Base-by-base conservation (phyloP, 2,888 invertebrate species). In the Pristionchus mayeri region DNA sequence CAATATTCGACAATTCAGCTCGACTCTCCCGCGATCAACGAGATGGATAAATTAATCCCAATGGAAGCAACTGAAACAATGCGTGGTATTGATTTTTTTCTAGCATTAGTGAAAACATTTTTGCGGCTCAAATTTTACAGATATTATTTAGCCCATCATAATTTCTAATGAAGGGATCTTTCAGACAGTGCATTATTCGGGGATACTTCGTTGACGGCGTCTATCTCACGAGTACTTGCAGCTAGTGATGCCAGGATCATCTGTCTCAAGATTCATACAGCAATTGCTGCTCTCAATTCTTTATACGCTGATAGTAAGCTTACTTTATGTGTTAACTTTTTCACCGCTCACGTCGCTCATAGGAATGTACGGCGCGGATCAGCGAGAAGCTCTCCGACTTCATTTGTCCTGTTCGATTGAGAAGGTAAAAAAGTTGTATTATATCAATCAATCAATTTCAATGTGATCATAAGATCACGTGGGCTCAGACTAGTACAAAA, bases 351-450 rank as follows among this genome's bases (percentile, higher is more conserved):
- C n/a, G n/a, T n/a, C n/a, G n/a, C n/a, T n/a, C n/a, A n/a, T n/a
- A 71, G 71, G 24, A 40, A 40, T 71, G 71, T 71, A 71, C 71
- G 71, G 37, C 27, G 37, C 71, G 21, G 71, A 71, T n/a, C 71
- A 71, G 13, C 71, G 71, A 44, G 71, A 71, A 2, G 71, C 37
- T 9, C 71, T 71, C 3, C 71, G 71, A 44, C 40, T 71, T 1
- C 71, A 71, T 44, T 40, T 71, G n/a, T 7, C 11, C n/a, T 16
- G 16, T 71, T 44, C 24, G 44, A 44, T 71, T n/a, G 71, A 71
- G 40, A 71, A 40, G 30, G 71, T 71, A 44, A 18, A 2, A 63
- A 34, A 9, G 27, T 13, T 9, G 57, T 57, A 11, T 57, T 27
- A 57, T 57, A 24, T 11, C 3, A 2, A 34, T 63, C 18, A 11